Evolutionary conservation across 2,113 vertebrate species (phyloP), one percentile per base, ranked within the genome.

Genomic region (Condylura cristata): DNA sequence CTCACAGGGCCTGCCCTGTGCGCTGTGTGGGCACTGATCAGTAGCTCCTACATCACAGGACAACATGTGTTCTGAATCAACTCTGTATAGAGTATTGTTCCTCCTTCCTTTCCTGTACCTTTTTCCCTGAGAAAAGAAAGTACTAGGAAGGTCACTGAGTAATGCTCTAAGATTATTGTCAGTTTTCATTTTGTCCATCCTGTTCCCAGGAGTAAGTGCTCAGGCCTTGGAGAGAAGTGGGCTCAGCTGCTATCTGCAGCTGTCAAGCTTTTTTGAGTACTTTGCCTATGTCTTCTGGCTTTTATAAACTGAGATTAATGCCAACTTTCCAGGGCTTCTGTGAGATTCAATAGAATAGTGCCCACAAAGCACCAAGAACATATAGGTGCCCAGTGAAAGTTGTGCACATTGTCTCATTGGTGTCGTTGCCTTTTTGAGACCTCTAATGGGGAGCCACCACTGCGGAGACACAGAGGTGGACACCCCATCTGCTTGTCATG

Each of bases 171-270:
- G 71, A 89, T 74, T 81, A 16, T 63, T 80, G 37, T 82, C 81
- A 65, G 0, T 65, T 94, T 92, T 58, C 17, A 51, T 61, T 88
- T 92, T 71, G 17, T 5, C 16, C 10, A 44, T 63, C 26, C 48
- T 39, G 76, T 82, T 65, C 51, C 34, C 66, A 71, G 51, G 66
- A 39, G 32, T 84, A 79, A 87, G 53, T 78, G 11, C 32, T 91
- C 26, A 46, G 66, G 28, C 12, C n/a, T 91, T 79, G 5, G 81
- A 79, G 74, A 88, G 41, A 78, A 30, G 44, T 56, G 16, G n/a
- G 28, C 12, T 93, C 80, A 83, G 39, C 39, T 81, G 34, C 48
- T 89, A n/a, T 86, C 84, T 93, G 72, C 8, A 86, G 60, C 28
- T 44, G 18, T 74, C 78, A 48, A 89, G n/a, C 5, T 8, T 39